Base-by-base conservation (phyloP, 2,113 vertebrate genomes). In the Lepisosteus oculatus region DNA sequence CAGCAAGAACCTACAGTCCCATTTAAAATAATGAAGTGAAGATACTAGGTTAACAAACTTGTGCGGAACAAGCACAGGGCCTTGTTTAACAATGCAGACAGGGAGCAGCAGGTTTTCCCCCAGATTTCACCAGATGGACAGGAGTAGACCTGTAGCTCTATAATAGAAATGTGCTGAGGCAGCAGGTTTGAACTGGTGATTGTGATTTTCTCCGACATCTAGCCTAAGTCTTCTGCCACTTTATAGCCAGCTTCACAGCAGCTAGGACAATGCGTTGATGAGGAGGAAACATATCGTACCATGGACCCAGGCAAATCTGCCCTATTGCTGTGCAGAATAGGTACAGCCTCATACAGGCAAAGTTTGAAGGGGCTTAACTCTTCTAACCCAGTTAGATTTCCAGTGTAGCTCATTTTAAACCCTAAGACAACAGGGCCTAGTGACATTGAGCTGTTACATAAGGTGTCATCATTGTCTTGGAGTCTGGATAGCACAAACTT, bases 221-320 rank as follows among this genome's bases (percentile, higher is more conserved):
- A 85, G 88, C 88, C 29, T 29, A 89, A 81, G 83, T 83, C 85
- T 85, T 85, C 83, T 89, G 85, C 81, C 83, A 86, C 68, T 76
- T 80, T 83, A 2, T 8, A 55, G 7, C 6, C 71, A 83, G 82
- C 84, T 29, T 74, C 77, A 86, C 83, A 90, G 86, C 80, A 67
- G 87, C 83, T 79, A 82, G 82, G 84, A 88, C 78, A 84, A 7
- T 4, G 43, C 56, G n/a, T 42, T 29, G 9, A 17, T 70, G 68
- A 61, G 13, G 13, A 59, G 5, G 47, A 13, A 70, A 61, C 61
- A 56, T 17, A 44, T 41, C 7, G 14, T 61, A 29, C 29, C 29
- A 29, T 29, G 29, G 29, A 29, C 29, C 29, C 29, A 29, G 29
- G 29, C 29, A 29, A 29, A 29, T 29, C 29, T 29, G 1, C 29